Evolutionary conservation across 2,888 invertebrate species (phyloP), one percentile per base, ranked within the genome.

Genomic region (Limnephilus lunatus): DNA sequence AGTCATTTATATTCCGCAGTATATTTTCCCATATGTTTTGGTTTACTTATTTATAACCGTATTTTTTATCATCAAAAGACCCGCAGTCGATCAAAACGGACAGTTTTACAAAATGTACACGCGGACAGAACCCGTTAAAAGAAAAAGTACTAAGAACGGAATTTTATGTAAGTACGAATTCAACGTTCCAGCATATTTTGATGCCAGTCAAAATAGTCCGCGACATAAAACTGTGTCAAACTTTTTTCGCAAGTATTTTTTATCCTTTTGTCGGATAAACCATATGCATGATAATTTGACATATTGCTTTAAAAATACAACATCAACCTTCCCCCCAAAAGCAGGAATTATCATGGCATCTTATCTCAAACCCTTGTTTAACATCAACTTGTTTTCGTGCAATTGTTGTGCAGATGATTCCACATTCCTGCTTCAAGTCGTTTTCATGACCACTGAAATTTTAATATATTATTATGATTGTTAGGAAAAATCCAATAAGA

Each of bases 21-120:
- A 80, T 32, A 32, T 31, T 89, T 89, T 89, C 35, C 88, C 88
- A 89, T 89, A 89, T 89, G 88, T 89, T 89, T 88, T 89, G 81
- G 39, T 89, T 89, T 35, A 31, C 25, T 35, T 80, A 89, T 35
- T 86, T 80, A 89, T 89, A 80, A 89, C 80, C 68, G 88, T 80
- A 80, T 89, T 89, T 89, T 85, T 85, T 85, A 15, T 32, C n/a
- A 81, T 89, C 80, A n/a, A 80, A 86, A 80, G 25, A 35, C 35
- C 81, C 80, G n/a, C 12, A 39, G 25, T 81, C 80, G 68, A 15
- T 44, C 3, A 89, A 80, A 89, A 14, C 35, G 32, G n/a, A 80
- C 39, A 81, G 32, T 89, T 53, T 44, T 31, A 31, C 25, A 53
- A 44, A 87, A 87, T 87, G 87, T 87, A 53, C 68, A 53, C 87